Base-by-base conservation (phyloP, 2,888 invertebrate genomes). In the Acleris laterana region DNA sequence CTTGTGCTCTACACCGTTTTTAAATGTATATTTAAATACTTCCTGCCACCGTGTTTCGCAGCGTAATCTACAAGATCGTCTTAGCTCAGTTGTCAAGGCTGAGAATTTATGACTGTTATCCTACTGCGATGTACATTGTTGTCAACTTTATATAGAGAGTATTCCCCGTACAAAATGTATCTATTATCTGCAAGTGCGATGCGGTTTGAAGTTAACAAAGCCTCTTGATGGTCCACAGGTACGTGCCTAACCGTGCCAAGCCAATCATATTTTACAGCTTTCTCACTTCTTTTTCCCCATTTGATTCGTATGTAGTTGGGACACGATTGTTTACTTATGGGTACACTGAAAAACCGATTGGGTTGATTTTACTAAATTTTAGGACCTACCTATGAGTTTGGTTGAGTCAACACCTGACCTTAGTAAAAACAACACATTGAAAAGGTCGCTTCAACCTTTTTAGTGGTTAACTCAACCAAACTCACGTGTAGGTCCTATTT, bases 1-100 rank as follows among this genome's bases (percentile, higher is more conserved):
- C 79, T 78, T 70, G 71, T 73, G 81, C 79, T 84, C 81, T 80
- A 83, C 80, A 77, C 75, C 73, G 70, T 74, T 80, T 83, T 80
- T 80, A 57, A 52, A 66, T 66, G 66, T 61, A 51, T 57, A 57
- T 66, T 77, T 82, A 79, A 82, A 78, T 78, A 78, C 76, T 84
- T 89, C 84, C 83, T 86, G 90, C 90, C 86, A 90, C 90, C 74
- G 90, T 81, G 78, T 84, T 88, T 82, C 81, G 86, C 85, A 75
- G 79, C 83, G 85, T 85, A 85, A 82, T 72, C 81, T 69, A 78
- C 76, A 74, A 74, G 79, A 84, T 84, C 85, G 62, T 70, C 61
- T 67, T 16, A 58, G 22, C 44, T 56, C 49, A 53, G 53, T 57
- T 59, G 55, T 51, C 59, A 51, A 63, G 56, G 51, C 51, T 51